Base-by-base conservation (phyloP, 53 echinoderm and acorn worm species). In the Echinarachnius parma region DNA sequence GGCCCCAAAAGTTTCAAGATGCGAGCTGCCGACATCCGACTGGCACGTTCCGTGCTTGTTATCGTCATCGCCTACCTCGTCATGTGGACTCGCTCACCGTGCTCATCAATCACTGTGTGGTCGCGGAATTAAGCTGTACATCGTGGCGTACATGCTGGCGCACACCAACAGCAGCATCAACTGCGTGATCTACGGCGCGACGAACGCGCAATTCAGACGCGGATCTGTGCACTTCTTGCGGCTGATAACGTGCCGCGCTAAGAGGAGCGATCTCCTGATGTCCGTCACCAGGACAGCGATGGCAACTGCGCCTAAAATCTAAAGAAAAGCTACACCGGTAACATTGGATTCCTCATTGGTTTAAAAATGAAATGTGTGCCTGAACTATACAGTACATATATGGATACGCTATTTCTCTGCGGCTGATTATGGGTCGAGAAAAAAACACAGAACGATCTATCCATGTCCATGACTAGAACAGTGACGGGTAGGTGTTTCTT, bases 131-230 rank as follows among this genome's bases (percentile, higher is more conserved):
- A 75, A 37, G 22, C 49, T 82, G 5, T 82, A 77, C 19, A 53
- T 86, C 18, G 4, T 86, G 26, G 49, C 77, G 2, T 71, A 49
- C 23, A 70, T 63, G 9, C 16, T 86, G 39, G 87, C 82, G 2
- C 87, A 86, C 27, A 82, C 71, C 14, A 86, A 86, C 63, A 87
- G 87, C 74, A 82, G 82, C 59, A 80, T 87, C 39, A 87, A 87
- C 61, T 62, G 87, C 14, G 62, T 86, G 33, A 49, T 86, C 28
- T 86, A 86, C 46, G 86, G 81, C 23, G 77, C 76, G 39, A 86
- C 86, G 46, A 86, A 86, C 15, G 76, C 76, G 3, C 81, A 86
- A 37, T 86, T 86, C 44, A 57, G 86, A 0, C 81, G 76, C 37
- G 86, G 77, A 8, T 86, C 81, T 71, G 25, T 53, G 46, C 69